Evolutionary conservation across 64 coral and sea anemone species (phyloP), one percentile per base, ranked within the genome.

Genomic region (Anthopleura sola): DNA sequence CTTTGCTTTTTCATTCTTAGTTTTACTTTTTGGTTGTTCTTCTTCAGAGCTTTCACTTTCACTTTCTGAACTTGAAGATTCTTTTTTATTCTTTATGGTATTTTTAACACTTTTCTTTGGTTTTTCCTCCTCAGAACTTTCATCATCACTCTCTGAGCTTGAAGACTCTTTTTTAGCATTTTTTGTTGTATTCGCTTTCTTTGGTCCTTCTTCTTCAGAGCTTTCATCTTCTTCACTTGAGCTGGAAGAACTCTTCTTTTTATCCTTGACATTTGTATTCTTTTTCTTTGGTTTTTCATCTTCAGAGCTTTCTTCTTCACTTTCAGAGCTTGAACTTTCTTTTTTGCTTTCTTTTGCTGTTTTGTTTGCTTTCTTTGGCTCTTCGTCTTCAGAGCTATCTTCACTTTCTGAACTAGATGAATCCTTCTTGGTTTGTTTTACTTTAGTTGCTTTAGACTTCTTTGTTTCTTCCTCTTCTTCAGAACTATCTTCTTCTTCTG

Each of bases 401-500:
- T 77, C 74, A 18, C 20, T 19, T 10, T 91, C 89, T 20, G 83
- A 91, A 81, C 84, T 85, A 33, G 83, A 78, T 36, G 50, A 38
- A 4, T 84, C 50, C 34, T 84, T 56, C 37, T 84, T 84, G 82
- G 20, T 38, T 84, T 57, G 79, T 84, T 84, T 84, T 17, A 28
- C 16, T 37, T 58, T 84, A 37, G 6, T 28, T 24, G 55, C 62
- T 88, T 48, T 81, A 14, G 77, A 12, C 37, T 80, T 78, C 50
- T 37, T 88, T 60, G 56, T 36, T 88, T 56, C 23, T 76, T 78
- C 32, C 33, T 62, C 57, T 28, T 86, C 84, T 13, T 86, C 84
- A 46, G 84, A 86, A 86, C 36, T 40, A 6, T 44, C 40, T 40
- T 60, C 64, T 34, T 75, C 60, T 53, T 46, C 39, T 56, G 32